Evolutionary conservation across 2,888 invertebrate genomes (phyloP).

Genomic region (Helobdella robusta): DNA sequence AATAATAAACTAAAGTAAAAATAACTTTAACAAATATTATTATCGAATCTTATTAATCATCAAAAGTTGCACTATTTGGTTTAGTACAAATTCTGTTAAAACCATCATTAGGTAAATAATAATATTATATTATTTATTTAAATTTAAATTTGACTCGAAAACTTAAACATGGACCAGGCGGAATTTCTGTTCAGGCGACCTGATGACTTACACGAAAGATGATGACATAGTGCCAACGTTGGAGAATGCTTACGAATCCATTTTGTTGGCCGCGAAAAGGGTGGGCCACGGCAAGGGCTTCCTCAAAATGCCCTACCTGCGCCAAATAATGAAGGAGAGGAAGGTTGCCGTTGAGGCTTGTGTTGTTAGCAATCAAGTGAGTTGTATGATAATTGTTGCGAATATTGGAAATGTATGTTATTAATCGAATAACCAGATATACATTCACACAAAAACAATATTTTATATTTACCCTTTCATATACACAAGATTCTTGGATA

Average conservation of each 20-base stretch:
- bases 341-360: conserved; percentile 35
- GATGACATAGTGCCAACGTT: conserved; percentile 33
- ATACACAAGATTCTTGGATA: conserved; percentile 12
- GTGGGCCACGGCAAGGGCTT: conserved; percentile 36
- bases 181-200: conserved; percentile 34
- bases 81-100: no score
- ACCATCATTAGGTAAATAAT: no score
- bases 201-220: conserved; percentile 26
- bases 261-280: conserved; percentile 34
- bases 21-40: no score
- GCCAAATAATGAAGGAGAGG: conserved; percentile 15
- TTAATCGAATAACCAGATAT: no score
- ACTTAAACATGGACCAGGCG: no score
- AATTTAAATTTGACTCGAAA: no score
- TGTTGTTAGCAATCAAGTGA: conserved; percentile 31
- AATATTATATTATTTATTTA: no score
- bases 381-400: background rate
- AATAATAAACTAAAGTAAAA: no score
- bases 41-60: no score
- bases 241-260: conserved; percentile 36
- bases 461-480: background rate
- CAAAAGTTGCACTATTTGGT: no score
- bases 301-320: conserved; percentile 35
- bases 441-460: no score
- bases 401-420: no score